Percentiles rank a stretch among this genome's conserved stretches.
phyloP scores from a whole-genome alignment of 2,888 invertebrate genomes.

The Clunio marinus region DNA sequence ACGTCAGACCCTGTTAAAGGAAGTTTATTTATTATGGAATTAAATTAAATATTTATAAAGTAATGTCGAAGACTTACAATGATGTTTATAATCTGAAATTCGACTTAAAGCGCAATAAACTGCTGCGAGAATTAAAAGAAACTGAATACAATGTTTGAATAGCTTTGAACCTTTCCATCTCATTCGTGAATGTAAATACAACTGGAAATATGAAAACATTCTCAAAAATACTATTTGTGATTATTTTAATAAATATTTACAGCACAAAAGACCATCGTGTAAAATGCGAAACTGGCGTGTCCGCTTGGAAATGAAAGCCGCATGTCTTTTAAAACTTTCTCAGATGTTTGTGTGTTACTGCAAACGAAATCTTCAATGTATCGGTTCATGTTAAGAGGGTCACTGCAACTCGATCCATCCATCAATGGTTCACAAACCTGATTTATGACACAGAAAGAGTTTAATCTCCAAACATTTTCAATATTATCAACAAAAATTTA shows the following conservation, averaged over 20 bases:
- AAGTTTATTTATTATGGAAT: neutral
- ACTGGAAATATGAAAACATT: constrained; percentile 1
- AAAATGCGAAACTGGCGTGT: constrained; percentile 87
- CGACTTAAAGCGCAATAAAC: constrained; percentile 83
- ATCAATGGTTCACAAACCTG: constrained; percentile 69
- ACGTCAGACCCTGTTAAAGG: constrained; percentile 24
- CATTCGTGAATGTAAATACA: constrained; percentile 83
- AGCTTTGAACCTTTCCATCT: constrained; percentile 77
- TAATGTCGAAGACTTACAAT: constrained; percentile 53
- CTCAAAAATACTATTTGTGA: neutral
- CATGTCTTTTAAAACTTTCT: constrained; percentile 65
- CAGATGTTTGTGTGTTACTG: constrained; percentile 51
- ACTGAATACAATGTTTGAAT: constrained; percentile 77
- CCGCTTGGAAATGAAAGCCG: constrained; percentile 90
- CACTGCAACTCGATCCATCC: constrained; percentile 55
- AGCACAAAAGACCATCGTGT: constrained; percentile 77
- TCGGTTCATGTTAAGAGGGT: constrained; percentile 56
- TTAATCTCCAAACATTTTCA: neutral
- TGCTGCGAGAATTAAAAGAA: constrained; percentile 71
- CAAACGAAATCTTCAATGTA: constrained; percentile 74
- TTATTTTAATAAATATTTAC: constrained; percentile 45
- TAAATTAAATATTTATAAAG: neutral
- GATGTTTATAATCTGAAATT: constrained; percentile 95
- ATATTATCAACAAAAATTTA: constrained; percentile 25
- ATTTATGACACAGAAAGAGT: neutral